A percentile compares a stretch with the other conserved stretches of the same genome.
These are phyloP conservation scores for Dynastes maya DNA, from an alignment of 2,888 invertebrate genomes.

Conservation along the genomic window DNA sequence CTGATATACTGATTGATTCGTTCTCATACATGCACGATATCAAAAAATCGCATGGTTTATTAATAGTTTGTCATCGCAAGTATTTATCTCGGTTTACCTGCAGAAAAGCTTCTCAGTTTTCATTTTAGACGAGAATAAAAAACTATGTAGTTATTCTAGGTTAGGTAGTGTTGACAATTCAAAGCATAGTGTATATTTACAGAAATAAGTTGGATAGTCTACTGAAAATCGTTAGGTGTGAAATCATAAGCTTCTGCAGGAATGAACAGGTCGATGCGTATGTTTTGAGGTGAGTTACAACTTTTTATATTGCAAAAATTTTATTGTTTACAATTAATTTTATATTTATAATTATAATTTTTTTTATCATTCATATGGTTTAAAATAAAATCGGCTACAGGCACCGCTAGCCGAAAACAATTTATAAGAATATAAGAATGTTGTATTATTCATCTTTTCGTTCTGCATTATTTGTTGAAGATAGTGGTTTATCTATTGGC, in stretches of 20 bases:
- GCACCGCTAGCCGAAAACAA: too few relatives aligned
- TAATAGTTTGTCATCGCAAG: neutral
- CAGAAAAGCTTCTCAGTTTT: neutral
- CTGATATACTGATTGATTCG: conserved; percentile 18
- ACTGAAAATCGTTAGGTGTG: conserved; percentile 93
- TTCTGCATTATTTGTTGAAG: too few relatives aligned
- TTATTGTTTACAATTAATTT: neutral
- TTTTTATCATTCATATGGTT: too few relatives aligned
- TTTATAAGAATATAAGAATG: too few relatives aligned
- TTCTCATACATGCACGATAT: neutral
- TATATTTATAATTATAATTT: too few relatives aligned
- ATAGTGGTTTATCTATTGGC: too few relatives aligned
- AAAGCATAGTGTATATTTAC: conserved; percentile 66
- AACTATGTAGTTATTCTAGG: conserved; percentile 26
- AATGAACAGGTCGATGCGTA: conserved; percentile 96
- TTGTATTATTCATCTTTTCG: too few relatives aligned
- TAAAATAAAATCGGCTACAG: too few relatives aligned
- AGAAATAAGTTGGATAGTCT: conserved; percentile 92
- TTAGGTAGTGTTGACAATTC: conserved; percentile 46
- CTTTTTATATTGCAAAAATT: conserved; percentile 37
- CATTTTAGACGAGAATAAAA: neutral
- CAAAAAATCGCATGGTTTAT: conserved; percentile 12
- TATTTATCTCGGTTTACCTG: neutral
- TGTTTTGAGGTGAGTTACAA: conserved; percentile 87
- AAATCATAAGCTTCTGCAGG: conserved; percentile 93